These are phyloP conservation scores for Zaprionus camerounensis DNA, from an alignment of 1,140 invertebrate species.

Conservation along the genomic window DNA sequence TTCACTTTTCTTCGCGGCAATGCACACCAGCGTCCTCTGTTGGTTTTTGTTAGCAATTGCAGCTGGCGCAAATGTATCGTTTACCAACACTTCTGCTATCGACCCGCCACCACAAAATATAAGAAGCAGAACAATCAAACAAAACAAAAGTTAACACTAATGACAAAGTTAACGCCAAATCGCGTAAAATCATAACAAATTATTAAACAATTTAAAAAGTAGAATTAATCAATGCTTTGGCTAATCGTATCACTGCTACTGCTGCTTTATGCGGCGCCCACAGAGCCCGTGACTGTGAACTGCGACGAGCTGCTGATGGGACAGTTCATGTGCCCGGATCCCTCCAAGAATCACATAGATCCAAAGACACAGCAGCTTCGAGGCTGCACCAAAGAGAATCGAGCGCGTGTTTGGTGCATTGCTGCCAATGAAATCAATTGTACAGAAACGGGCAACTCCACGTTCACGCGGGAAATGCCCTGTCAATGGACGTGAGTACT, in stretches of 20 bases:
- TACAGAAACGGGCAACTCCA: slow-evolving; percentile 90
- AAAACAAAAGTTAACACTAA: slow-evolving; percentile 30
- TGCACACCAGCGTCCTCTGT: slow-evolving; percentile 19
- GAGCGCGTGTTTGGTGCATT: slow-evolving; percentile 89
- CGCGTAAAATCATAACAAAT: slow-evolving; percentile 36
- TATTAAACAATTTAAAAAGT: slow-evolving; percentile 22
- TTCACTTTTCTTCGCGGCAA: neutral
- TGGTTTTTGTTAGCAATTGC: neutral
- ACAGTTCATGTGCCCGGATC: slow-evolving; percentile 94
- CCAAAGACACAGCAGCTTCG: slow-evolving; percentile 94
- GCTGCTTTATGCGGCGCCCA: slow-evolving; percentile 35
- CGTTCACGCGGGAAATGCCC: slow-evolving; percentile 92
- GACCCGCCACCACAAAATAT: slow-evolving; percentile 8
- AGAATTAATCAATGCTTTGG: slow-evolving; percentile 50
- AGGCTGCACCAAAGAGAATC: slow-evolving; percentile 90
- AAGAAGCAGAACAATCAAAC: slow-evolving; percentile 38
- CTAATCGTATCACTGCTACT: slow-evolving; percentile 43
- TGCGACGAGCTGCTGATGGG: slow-evolving; percentile 91
- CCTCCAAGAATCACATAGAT: slow-evolving; percentile 92
- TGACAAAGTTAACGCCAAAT: slow-evolving; percentile 27
- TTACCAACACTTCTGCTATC: slow-evolving; percentile 17
- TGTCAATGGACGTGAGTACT: slow-evolving; percentile 96
- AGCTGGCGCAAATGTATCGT: no score
- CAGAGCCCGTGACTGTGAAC: slow-evolving; percentile 84
- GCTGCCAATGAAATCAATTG: slow-evolving; percentile 93